phyloP scores from a whole-genome alignment of 2,888 invertebrate genomes.

The Meteorus cinctellus region DNA sequence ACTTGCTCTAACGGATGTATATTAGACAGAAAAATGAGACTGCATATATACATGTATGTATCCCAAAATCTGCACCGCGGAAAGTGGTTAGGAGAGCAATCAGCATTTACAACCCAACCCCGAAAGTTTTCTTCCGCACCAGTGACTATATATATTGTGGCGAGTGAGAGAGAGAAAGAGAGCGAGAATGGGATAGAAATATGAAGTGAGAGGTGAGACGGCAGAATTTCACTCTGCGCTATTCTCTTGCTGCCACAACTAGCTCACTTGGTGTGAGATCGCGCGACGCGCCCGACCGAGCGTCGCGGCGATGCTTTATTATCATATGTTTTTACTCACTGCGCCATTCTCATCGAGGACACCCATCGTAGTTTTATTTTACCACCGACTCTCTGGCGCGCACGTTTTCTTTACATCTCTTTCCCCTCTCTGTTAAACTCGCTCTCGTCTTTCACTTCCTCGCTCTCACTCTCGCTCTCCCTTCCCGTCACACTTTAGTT shows the following conservation, averaged over 20 bases:
- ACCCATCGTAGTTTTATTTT: constrained; percentile 50
- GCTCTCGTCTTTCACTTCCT: constrained; percentile 9
- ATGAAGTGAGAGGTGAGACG: constrained; percentile 33
- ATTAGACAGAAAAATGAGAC: constrained; percentile 6
- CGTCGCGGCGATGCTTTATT: constrained; percentile 63
- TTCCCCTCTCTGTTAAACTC: too few relatives aligned
- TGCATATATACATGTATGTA: background rate
- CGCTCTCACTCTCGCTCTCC: background rate
- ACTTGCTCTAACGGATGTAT: background rate
- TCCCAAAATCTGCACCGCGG: background rate
- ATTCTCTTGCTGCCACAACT: constrained; percentile 30
- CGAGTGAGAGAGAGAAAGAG: background rate
- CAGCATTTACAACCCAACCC: constrained; percentile 66
- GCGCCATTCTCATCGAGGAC: constrained; percentile 52
- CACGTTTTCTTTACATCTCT: constrained; percentile 6
- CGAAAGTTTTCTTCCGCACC: constrained; percentile 61
- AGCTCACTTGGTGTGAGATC: constrained; percentile 33
- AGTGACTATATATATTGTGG: constrained; percentile 28
- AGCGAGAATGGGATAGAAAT: background rate
- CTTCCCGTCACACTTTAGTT: background rate
- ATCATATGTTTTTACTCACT: constrained; percentile 67
- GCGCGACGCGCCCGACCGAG: constrained; percentile 52
- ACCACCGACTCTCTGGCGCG: constrained; percentile 18
- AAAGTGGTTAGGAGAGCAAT: constrained; percentile 62
- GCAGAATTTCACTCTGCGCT: constrained; percentile 8